phyloP scores from a whole-genome alignment of 2,113 vertebrate species.

The Tiliqua scincoides region DNA sequence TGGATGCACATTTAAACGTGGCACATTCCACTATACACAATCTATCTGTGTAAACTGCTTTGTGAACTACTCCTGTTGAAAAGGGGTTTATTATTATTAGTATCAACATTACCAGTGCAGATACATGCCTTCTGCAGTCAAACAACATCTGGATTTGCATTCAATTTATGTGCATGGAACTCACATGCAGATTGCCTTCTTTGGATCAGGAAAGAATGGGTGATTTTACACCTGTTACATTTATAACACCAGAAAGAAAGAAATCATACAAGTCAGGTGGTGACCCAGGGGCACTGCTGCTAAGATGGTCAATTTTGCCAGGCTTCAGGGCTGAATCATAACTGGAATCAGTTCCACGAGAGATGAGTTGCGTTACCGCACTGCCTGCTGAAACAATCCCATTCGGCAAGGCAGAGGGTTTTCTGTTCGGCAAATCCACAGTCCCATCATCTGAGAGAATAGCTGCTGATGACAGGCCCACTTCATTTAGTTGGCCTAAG shows the following conservation, averaged over 20 bases:
- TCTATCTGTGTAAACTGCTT: too few relatives aligned
- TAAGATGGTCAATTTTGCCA: conserved; percentile 89
- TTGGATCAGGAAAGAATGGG: background rate
- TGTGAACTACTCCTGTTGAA: too few relatives aligned
- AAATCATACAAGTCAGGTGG: conserved; percentile 90
- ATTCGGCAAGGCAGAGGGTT: conserved; percentile 88
- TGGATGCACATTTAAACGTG: background rate
- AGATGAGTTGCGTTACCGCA: conserved; percentile 87
- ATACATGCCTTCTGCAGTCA: background rate
- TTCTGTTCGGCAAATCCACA: conserved; percentile 86
- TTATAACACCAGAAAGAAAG: conserved; percentile 39
- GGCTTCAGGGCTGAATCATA: conserved; percentile 89
- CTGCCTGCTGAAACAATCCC: conserved; percentile 84
- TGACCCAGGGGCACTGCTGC: conserved; percentile 90
- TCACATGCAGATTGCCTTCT: background rate
- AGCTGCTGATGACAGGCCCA: conserved; percentile 85
- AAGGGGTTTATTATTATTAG: too few relatives aligned
- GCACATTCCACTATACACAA: background rate
- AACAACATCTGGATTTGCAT: background rate
- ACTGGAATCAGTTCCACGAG: conserved; percentile 87
- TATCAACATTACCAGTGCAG: too few relatives aligned
- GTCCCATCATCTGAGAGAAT: conserved; percentile 88
- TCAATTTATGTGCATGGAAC: background rate
- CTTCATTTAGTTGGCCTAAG: conserved; percentile 87
- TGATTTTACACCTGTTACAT: conserved; percentile 28